phyloP scores from a whole-genome alignment of 2,113 vertebrate species.

The Macaca fascicularis region DNA sequence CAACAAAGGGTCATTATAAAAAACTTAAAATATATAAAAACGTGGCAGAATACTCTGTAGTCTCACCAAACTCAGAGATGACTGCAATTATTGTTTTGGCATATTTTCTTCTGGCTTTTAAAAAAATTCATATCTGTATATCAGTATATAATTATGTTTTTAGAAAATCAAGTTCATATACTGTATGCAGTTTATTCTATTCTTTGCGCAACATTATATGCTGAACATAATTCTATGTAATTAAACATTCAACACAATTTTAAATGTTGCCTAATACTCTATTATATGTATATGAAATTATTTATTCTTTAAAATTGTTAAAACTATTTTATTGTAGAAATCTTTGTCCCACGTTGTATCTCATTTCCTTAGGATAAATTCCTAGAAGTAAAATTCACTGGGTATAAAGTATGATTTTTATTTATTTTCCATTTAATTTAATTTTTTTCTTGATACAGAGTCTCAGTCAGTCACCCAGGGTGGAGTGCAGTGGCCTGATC shows the following conservation, averaged over 20 bases:
- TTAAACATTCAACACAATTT: background rate
- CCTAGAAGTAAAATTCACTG: slow-evolving; percentile 26
- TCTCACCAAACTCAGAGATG: background rate
- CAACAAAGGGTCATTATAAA: background rate
- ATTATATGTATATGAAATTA: background rate
- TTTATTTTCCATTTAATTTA: too few relatives aligned
- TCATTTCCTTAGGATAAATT: slow-evolving; percentile 24
- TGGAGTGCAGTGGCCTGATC: too few relatives aligned
- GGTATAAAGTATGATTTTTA: background rate
- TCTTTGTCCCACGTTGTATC: background rate
- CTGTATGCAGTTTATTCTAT: background rate
- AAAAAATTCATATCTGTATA: background rate
- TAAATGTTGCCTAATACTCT: background rate
- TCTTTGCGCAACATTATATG: background rate
- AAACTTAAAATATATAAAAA: slow-evolving; percentile 27
- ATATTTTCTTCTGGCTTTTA: background rate
- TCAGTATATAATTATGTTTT: background rate
- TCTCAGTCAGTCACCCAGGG: too few relatives aligned
- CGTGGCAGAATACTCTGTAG: background rate
- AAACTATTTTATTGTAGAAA: background rate
- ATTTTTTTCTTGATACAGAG: too few relatives aligned
- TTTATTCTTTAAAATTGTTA: background rate
- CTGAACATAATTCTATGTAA: background rate
- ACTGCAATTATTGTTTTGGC: background rate
- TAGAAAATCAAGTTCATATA: background rate